Evolutionary conservation across 2,888 invertebrate species (phyloP).

Genomic region (Arrhopalites spinosus): DNA sequence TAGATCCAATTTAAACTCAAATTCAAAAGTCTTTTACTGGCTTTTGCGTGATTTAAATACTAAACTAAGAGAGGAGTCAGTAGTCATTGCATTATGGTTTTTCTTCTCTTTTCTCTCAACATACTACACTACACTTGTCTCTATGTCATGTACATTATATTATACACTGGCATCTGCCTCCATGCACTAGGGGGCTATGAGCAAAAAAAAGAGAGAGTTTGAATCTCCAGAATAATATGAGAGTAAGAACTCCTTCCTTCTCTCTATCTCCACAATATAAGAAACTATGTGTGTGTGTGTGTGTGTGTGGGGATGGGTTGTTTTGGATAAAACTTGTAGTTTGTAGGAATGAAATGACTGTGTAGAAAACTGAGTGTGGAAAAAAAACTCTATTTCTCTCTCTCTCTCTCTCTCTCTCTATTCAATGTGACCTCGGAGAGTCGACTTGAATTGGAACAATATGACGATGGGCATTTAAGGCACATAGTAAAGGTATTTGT

Average conservation of each 20-base stretch:
- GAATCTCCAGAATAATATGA: neutral
- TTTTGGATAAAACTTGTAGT: neutral
- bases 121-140: neutral
- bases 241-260: neutral
- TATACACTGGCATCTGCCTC: neutral
- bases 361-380: neutral
- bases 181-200: neutral
- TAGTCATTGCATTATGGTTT: conserved; percentile 30
- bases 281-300: neutral
- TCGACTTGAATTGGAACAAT: conserved; percentile 43
- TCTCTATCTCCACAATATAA: too few relatives aligned
- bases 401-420: conserved; percentile 10
- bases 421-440: conserved; percentile 40
- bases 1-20: conserved; percentile 55
- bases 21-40: conserved; percentile 55
- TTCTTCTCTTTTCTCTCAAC: neutral
- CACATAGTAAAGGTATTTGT: conserved; percentile 36
- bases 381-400: neutral
- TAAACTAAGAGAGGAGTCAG: conserved; percentile 34
- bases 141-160: neutral
- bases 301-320: neutral
- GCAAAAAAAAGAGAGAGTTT: neutral
- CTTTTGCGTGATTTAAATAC: conserved; percentile 53
- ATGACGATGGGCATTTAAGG: conserved; percentile 41
- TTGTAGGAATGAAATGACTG: neutral